phyloP scores from a whole-genome alignment of 2,888 invertebrate species.

The Nemotelus pantherinus region DNA sequence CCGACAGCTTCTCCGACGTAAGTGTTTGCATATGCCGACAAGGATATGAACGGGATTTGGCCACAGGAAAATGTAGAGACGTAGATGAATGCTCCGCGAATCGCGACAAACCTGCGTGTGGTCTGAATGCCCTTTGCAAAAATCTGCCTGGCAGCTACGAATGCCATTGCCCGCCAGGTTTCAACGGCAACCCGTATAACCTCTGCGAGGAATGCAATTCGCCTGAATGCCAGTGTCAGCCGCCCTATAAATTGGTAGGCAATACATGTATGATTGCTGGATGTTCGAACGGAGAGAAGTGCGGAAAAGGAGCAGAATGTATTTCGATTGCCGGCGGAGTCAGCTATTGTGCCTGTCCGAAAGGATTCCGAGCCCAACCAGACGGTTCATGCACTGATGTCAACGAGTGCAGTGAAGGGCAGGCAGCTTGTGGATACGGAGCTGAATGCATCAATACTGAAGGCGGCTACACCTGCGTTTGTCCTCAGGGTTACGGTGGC shows the following conservation, averaged over 20 bases:
- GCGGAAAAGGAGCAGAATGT: slow-evolving; percentile 88
- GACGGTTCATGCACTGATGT: slow-evolving; percentile 87
- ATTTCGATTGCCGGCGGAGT: slow-evolving; percentile 89
- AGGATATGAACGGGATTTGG: slow-evolving; percentile 82
- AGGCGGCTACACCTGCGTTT: slow-evolving; percentile 82
- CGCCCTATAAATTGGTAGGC: slow-evolving; percentile 84
- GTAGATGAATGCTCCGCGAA: slow-evolving; percentile 84
- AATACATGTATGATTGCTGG: slow-evolving; percentile 87
- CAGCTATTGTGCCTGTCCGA: slow-evolving; percentile 92
- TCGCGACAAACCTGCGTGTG: slow-evolving; percentile 82
- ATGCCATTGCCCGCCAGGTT: slow-evolving; percentile 88
- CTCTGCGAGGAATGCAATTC: slow-evolving; percentile 86
- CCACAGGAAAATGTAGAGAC: slow-evolving; percentile 82
- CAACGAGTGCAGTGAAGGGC: slow-evolving; percentile 82
- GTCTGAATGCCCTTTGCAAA: slow-evolving; percentile 88
- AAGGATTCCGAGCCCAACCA: slow-evolving; percentile 79
- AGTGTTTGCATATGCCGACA: slow-evolving; percentile 90
- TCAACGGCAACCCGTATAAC: slow-evolving; percentile 89
- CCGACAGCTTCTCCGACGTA: slow-evolving; percentile 76
- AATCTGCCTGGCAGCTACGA: slow-evolving; percentile 94
- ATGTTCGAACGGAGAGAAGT: slow-evolving; percentile 82
- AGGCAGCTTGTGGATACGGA: slow-evolving; percentile 83
- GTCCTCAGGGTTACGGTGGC: slow-evolving; percentile 83
- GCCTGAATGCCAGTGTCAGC: slow-evolving; percentile 85
- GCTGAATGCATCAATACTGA: slow-evolving; percentile 84